Evolutionary conservation across 2,113 vertebrate genomes (phyloP).

Genomic region (cattle (Bos taurus)): DNA sequence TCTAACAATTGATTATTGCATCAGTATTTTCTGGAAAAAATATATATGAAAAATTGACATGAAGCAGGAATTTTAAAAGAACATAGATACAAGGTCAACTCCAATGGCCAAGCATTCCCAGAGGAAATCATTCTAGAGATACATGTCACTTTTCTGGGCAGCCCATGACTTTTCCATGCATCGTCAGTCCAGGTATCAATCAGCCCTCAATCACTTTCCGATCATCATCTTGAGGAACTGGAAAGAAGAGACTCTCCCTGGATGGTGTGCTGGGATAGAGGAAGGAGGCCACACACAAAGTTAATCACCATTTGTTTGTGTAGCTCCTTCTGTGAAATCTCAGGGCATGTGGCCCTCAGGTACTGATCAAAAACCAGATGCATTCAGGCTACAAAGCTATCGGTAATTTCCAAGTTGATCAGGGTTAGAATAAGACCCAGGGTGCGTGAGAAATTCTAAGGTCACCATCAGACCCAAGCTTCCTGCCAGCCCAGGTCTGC

Average conservation of each 20-base stretch:
- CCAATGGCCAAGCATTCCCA: background rate
- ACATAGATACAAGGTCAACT: background rate
- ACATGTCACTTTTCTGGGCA: rapidly evolving
- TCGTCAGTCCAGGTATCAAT: background rate
- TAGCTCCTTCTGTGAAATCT: background rate
- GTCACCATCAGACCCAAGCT: background rate
- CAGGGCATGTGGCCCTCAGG: background rate
- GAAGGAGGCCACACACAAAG: background rate
- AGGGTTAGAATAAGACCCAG: background rate
- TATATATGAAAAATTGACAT: background rate
- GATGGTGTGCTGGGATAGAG: too few relatives aligned
- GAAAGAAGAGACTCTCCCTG: background rate
- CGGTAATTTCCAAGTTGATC: rapidly evolving
- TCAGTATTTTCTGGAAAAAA: background rate
- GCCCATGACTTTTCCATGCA: rapidly evolving
- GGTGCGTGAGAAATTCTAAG: rapidly evolving
- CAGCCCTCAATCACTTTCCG: background rate
- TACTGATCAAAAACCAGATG: background rate
- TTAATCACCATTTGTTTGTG: background rate
- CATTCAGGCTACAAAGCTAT: background rate
- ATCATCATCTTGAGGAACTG: background rate
- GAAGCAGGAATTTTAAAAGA: background rate
- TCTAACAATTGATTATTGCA: background rate
- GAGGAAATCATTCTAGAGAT: background rate
- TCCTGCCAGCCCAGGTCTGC: rapidly evolving